Conservation (phyloP, 2,888 invertebrate species). For the Ormyrus rosae region DNA sequence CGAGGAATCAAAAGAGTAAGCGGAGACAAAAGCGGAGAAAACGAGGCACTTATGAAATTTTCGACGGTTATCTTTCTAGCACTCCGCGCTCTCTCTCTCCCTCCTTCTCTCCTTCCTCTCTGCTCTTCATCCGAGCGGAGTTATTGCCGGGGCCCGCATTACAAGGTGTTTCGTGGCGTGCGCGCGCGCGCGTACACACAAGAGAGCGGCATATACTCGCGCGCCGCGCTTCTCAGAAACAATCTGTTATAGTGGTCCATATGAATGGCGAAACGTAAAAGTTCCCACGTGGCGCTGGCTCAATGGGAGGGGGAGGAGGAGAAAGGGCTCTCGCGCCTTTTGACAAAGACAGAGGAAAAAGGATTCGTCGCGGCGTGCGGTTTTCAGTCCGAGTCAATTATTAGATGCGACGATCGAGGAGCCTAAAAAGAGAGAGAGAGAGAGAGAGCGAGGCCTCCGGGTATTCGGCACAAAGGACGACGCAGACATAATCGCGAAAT, state of each 20-base stretch:
- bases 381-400: conserved; percentile 75
- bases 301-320: conserved; percentile 65
- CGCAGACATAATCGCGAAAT: conserved; percentile 58
- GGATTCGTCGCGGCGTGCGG: conserved; percentile 75
- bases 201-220: neutral
- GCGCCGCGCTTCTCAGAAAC: conserved; percentile 70
- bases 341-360: conserved; percentile 58
- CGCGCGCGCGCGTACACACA: neutral
- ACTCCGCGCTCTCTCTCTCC: neutral
- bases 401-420: conserved; percentile 67
- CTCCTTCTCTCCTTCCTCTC: conserved; percentile 5
- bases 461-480: conserved; percentile 56
- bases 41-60: conserved; percentile 34
- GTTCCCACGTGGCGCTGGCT: conserved; percentile 72
- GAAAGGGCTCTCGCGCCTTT: conserved; percentile 34
- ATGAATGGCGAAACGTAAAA: conserved; percentile 76
- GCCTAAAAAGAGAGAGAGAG: conserved; percentile 7
- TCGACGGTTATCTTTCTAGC: conserved; percentile 16
- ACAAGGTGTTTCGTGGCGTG: conserved; percentile 58
- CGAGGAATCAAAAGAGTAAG: conserved; percentile 9
- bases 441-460: conserved; percentile 47
- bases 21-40: conserved; percentile 12
- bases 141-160: conserved; percentile 60
- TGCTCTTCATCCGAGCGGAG: conserved; percentile 48
- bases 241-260: conserved; percentile 73